These are phyloP conservation scores for Uromys caudimaculatus DNA, from an alignment of 2,797 vertebrate genomes.

Conservation along the genomic window DNA sequence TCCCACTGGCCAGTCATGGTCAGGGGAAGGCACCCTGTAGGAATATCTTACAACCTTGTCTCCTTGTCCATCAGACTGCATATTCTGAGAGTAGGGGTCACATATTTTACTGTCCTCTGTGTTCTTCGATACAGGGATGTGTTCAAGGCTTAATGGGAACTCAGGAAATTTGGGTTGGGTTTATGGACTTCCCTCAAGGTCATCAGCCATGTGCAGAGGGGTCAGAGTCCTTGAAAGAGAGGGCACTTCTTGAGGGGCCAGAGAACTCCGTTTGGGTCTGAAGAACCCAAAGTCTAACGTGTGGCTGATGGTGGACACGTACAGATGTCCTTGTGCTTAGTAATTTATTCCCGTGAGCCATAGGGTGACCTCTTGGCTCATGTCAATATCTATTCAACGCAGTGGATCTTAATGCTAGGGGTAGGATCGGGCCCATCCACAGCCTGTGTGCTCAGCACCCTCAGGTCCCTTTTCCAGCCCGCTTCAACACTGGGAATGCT, in stretches of 20 bases:
- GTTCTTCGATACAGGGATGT: background rate
- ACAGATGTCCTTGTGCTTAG: background rate
- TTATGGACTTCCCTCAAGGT: background rate
- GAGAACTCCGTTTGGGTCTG: background rate
- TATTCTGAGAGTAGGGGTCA: background rate
- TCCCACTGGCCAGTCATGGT: background rate
- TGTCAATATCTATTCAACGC: no score
- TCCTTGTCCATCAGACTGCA: background rate
- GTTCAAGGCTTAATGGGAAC: background rate
- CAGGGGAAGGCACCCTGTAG: background rate
- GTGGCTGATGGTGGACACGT: background rate
- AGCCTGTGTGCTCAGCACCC: background rate
- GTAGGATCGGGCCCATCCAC: background rate
- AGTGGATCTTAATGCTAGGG: background rate
- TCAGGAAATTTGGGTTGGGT: background rate
- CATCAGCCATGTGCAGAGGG: background rate
- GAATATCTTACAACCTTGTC: background rate
- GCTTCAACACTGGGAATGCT: background rate
- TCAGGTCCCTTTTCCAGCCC: background rate
- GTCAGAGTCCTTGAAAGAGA: background rate
- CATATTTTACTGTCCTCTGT: background rate
- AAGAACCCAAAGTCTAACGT: background rate
- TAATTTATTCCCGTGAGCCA: background rate
- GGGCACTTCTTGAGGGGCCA: background rate
- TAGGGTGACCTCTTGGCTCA: background rate